Evolutionary conservation across 1,140 invertebrate species (phyloP), one percentile per base, ranked within the genome.

Genomic region (Drosophila burlai): DNA sequence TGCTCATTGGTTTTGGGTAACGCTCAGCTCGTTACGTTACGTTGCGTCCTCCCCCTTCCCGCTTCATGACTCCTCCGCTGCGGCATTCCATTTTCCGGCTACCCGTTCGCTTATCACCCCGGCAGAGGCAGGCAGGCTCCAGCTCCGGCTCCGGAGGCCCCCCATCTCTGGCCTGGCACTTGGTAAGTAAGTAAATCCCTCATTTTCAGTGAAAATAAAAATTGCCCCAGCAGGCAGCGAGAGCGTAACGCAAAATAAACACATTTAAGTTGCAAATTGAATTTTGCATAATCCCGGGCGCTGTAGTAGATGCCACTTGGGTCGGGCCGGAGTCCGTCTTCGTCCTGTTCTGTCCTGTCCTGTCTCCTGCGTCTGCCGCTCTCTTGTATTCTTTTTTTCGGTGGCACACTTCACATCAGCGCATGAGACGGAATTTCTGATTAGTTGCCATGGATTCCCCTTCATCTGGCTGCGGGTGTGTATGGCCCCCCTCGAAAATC

Each of bases 191-290:
- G 84, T 89, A 89, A 89, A 84, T 89, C 84, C 85, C 84, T 89
- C 84, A 89, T 89, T 89, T 89, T 90, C 85, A 89, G 81, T 84
- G 85, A 90, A 89, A 90, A 89, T 89, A 90, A 91, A 90, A 90
- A 90, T 91, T 90, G 86, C 85, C 85, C 83, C 85, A 90, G 71
- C 71, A 74, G 54, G 49, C 50, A 34, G 50, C 31, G 31, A 38
- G 54, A 57, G 81, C 85, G 85, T 90, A 92, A 92, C 85, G 83
- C 86, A 92, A 91, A 92, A 92, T 92, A 92, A 92, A 92, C 91
- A 92, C 91, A 92, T 92, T 92, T 87, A 92, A 92, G 83, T 92
- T 92, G 91, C 86, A 92, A 92, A 92, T 92, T 92, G 91, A 92
- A 92, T 92, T 92, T 87, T 83, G 77, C 83, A 92, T 92, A 92